Conservation (phyloP, 2,888 invertebrate genomes). For the Vanessa cardui region DNA sequence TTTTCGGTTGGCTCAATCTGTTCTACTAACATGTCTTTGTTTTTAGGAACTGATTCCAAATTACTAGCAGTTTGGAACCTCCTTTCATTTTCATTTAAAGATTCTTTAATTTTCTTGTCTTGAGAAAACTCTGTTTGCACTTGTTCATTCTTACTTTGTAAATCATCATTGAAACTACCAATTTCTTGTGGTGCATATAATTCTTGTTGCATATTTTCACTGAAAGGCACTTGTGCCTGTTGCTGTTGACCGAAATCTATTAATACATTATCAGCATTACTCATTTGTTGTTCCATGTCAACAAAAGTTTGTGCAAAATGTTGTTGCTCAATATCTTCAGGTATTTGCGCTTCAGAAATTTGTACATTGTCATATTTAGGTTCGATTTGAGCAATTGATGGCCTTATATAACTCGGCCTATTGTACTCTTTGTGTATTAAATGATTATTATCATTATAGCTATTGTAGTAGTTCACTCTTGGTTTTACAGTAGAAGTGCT, state of each 20-base stretch:
- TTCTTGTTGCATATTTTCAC: constrained; percentile 28
- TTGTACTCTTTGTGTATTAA: not conserved
- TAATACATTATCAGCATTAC: not conserved
- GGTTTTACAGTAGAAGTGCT: constrained; percentile 16
- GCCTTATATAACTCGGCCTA: not conserved
- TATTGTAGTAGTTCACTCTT: not conserved
- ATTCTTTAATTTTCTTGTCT: not conserved
- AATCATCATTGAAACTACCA: constrained; percentile 28
- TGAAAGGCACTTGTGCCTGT: constrained; percentile 4
- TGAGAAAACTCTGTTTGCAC: not conserved
- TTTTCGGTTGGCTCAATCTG: constrained; percentile 59
- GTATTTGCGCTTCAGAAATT: constrained; percentile 32
- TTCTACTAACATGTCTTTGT: constrained; percentile 37
- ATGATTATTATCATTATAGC: not conserved
- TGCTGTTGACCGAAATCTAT: constrained; percentile 9
- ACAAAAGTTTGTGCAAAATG: constrained; percentile 25
- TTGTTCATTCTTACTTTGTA: not conserved
- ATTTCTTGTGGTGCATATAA: constrained; percentile 32
- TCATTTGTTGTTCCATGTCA: constrained; percentile 26
- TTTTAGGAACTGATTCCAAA: constrained; percentile 28
- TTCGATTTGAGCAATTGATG: not conserved
- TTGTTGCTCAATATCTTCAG: constrained; percentile 42
- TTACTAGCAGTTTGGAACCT: constrained; percentile 24
- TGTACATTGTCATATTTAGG: constrained; percentile 19
- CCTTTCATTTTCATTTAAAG: constrained; percentile 23